A percentile compares a stretch with the other conserved stretches of the same genome.
Evolutionary conservation across 2,113 vertebrate species (phyloP).

Genomic region (Isurus oxyrinchus): DNA sequence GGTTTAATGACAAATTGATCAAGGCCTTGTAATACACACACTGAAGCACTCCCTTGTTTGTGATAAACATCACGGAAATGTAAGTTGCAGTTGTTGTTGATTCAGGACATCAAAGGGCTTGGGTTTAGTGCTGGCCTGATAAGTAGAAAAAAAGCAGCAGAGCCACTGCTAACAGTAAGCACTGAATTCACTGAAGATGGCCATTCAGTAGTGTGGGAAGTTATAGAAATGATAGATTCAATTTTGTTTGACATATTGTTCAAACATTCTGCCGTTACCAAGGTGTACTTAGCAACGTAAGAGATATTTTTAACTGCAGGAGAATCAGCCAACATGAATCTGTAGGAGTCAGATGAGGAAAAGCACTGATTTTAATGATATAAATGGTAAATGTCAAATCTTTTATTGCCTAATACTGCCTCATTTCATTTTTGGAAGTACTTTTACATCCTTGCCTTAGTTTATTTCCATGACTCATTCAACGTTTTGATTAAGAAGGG

Average conservation of each 20-base stretch:
- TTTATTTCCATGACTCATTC: neutral
- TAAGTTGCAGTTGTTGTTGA: neutral
- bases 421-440: neutral
- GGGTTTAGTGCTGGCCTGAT: neutral
- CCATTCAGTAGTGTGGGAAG: neutral
- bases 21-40: neutral
- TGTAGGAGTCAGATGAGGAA: neutral
- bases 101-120: neutral
- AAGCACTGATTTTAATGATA: neutral
- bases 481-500: neutral
- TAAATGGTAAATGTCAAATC: neutral
- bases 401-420: neutral
- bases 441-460: neutral
- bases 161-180: neutral
- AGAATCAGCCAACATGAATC: conserved; percentile 6
- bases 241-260: neutral
- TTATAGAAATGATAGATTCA: neutral
- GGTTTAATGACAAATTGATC: neutral
- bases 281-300: neutral
- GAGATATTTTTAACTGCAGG: neutral
- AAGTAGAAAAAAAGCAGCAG: neutral
- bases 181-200: neutral
- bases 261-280: neutral
- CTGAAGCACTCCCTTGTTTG: neutral
- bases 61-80: neutral